Conservation (phyloP, 2,113 vertebrate species). For the Erpornis zantholeuca region DNA sequence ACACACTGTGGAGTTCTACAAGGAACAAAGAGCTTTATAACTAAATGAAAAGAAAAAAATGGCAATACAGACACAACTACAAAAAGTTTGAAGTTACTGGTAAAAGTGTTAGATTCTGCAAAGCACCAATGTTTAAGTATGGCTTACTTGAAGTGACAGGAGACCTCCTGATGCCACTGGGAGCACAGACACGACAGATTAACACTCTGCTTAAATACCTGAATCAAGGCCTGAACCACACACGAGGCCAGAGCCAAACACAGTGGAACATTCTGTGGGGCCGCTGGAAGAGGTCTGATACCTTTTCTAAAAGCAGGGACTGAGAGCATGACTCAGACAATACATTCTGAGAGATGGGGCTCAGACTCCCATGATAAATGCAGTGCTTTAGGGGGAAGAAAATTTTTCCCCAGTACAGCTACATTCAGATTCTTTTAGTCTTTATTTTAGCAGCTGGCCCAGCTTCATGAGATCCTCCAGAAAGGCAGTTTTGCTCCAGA, state of each 20-base stretch:
- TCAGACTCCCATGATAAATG: rapidly evolving
- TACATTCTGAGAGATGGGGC: rapidly evolving
- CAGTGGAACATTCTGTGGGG: rapidly evolving
- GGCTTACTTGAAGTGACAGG: not conserved
- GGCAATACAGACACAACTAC: not conserved
- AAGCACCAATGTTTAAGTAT: not conserved
- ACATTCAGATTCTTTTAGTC: not conserved
- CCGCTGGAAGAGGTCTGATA: not conserved
- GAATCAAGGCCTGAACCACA: not conserved
- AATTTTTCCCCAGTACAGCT: not conserved
- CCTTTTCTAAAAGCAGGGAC: not conserved
- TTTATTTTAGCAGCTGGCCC: not conserved
- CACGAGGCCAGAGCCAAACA: not conserved
- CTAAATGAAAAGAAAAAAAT: not conserved
- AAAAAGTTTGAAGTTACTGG: not conserved
- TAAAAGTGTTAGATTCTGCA: not conserved
- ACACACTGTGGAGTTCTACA: rapidly evolving
- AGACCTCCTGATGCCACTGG: not conserved
- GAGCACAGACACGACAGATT: not conserved
- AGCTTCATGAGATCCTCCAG: not conserved
- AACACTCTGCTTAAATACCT: not conserved
- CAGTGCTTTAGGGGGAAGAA: not conserved
- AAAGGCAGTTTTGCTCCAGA: not conserved
- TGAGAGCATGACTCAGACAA: rapidly evolving
- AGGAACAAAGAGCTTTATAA: not conserved